Evolutionary conservation across 2,797 vertebrate genomes (phyloP).

Genomic region (Phataginus tetradactyla): DNA sequence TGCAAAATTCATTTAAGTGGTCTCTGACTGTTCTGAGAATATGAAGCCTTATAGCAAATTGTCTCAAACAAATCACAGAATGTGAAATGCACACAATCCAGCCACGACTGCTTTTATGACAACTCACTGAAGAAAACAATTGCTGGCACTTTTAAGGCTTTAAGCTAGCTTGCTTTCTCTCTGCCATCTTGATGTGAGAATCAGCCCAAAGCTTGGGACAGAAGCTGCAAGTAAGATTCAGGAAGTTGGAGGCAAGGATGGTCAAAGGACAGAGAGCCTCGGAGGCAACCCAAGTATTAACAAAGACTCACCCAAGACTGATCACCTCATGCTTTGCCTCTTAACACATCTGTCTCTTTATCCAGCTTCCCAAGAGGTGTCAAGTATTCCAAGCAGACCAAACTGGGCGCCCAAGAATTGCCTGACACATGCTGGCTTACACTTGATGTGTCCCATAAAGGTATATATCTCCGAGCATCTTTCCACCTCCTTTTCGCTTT

Average conservation of each 20-base stretch:
- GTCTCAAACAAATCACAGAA: slow-evolving; percentile 33
- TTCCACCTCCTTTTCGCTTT: neutral
- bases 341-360: neutral
- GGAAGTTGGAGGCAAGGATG: neutral
- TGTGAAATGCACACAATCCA: neutral
- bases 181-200: neutral
- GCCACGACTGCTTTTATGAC: neutral
- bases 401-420: neutral
- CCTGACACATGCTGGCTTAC: neutral
- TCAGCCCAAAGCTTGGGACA: neutral
- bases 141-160: neutral
- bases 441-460: neutral
- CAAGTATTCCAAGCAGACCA: neutral
- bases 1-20: slow-evolving; percentile 39
- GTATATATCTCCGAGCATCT: neutral
- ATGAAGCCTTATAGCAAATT: slow-evolving; percentile 54
- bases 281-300: neutral
- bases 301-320: neutral
- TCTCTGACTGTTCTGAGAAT: slow-evolving; percentile 66
- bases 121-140: neutral
- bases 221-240: neutral
- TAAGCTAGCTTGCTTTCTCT: neutral
- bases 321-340: neutral
- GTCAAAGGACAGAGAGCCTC: neutral
- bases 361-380: neutral